phyloP scores from a whole-genome alignment of 1,140 invertebrate genomes.

The Parasteatoda tepidariorum region DNA sequence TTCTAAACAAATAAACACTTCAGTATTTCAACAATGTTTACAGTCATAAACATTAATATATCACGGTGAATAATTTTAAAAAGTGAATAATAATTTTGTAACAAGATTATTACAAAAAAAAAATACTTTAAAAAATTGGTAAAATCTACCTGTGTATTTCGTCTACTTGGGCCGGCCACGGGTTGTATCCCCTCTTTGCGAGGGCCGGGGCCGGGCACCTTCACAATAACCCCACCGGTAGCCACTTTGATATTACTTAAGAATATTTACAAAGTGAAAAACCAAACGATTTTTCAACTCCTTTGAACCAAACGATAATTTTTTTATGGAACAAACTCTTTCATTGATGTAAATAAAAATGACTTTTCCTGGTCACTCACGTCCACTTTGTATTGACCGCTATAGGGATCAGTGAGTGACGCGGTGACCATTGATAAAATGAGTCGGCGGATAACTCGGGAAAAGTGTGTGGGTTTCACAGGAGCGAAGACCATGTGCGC shows the following conservation, averaged over 20 bases:
- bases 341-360: not conserved
- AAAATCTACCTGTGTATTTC: constrained; percentile 23
- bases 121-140: no score
- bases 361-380: not conserved
- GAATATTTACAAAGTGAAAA: not conserved
- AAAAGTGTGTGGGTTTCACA: constrained; percentile 6
- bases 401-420: not conserved
- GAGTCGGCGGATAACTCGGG: not conserved
- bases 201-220: constrained; percentile 20
- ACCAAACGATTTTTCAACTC: not conserved
- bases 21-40: no score
- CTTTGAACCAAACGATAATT: not conserved
- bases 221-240: constrained; percentile 15
- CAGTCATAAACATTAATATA: no score
- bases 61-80: no score
- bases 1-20: no score
- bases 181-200: constrained; percentile 10
- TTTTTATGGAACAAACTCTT: not conserved
- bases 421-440: not conserved
- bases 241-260: constrained; percentile 4
- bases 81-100: no score
- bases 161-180: constrained; percentile 24
- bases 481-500: constrained; percentile 5
- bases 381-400: not conserved
- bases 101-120: no score